A percentile compares a stretch with the other conserved stretches of the same genome.
Conservation (phyloP, 1,140 invertebrate genomes). For the Anadara kagoshimensis region DNA sequence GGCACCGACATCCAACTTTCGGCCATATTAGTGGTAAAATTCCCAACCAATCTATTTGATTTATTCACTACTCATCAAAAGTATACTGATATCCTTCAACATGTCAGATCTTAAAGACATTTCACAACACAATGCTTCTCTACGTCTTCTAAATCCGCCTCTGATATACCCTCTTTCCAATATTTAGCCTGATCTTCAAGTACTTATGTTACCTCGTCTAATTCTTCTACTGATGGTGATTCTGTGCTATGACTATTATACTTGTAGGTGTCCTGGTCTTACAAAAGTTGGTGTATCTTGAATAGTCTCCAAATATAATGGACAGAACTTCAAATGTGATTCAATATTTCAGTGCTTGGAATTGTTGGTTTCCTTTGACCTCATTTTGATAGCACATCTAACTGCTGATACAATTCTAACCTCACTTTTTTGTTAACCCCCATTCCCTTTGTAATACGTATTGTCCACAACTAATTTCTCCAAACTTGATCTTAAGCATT, state of each 20-base stretch:
- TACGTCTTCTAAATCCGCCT: not conserved
- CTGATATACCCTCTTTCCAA: not conserved
- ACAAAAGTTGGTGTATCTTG: conserved; percentile 26
- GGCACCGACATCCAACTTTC: conserved; percentile 35
- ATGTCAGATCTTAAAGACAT: too few species aligned
- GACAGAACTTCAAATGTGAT: conserved; percentile 27
- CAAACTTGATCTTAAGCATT: conserved; percentile 64
- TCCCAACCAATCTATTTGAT: conserved; percentile 16
- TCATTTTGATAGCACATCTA: conserved; percentile 44
- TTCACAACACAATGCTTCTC: too few species aligned
- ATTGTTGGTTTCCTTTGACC: conserved; percentile 18
- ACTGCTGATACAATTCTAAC: conserved; percentile 40
- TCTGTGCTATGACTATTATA: not conserved
- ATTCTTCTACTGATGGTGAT: too few species aligned
- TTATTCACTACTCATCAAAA: conserved; percentile 17
- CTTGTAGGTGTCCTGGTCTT: not conserved
- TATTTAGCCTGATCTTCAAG: too few species aligned
- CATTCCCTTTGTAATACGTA: conserved; percentile 36
- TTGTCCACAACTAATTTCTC: conserved; percentile 39
- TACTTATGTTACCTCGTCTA: not conserved
- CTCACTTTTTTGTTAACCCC: not conserved
- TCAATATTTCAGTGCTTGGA: conserved; percentile 13
- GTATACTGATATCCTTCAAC: conserved; percentile 16
- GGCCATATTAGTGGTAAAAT: conserved; percentile 32
- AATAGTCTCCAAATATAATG: conserved; percentile 35